Evolutionary conservation across 2,888 invertebrate genomes (phyloP), one percentile per base, ranked within the genome.

Genomic region (Cosmia trapezina): DNA sequence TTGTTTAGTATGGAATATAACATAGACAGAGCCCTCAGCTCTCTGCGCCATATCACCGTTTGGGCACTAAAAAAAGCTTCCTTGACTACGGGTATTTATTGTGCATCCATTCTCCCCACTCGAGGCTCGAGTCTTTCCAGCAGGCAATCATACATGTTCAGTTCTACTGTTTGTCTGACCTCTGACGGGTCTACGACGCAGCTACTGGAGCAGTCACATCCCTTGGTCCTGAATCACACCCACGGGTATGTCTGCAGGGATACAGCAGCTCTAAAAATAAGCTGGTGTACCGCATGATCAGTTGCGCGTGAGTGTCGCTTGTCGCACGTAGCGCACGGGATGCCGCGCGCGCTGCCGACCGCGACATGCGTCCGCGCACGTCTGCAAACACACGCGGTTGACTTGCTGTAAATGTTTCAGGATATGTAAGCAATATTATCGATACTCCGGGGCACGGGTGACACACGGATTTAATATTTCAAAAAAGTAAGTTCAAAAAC

Each of bases 311-410:
- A 83, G 83, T 80, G 85, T 82, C 83, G 83, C 73, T 78, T 86
- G 87, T 82, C 84, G 70, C 80, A 70, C 64, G 68, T 80, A 59
- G 61, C 37, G 71, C 69, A 60, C 69, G 70, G 81, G 84, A 88
- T 91, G 81, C 90, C 89, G 81, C 84, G 86, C 74, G 86, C 86
- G 86, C 89, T 64, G 76, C 82, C 83, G 78, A 86, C 84, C 88
- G 86, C 76, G 83, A 83, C 83, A 77, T 78, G 81, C 80, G 74
- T 63, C 68, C 37, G 77, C 77, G 68, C 78, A 70, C 74, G 70
- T 81, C 61, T 63, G 33, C 65, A 37, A 63, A 70, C 64, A 63
- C 17, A 56, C 43, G 22, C 60, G 47, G 14, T 11, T 51, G 59
- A 79, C 54, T 68, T 64, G 64, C 64, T 53, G 61, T 64, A 19